phyloP scores from a whole-genome alignment of 2,797 vertebrate genomes.

The Hyperoplus immaculatus region DNA sequence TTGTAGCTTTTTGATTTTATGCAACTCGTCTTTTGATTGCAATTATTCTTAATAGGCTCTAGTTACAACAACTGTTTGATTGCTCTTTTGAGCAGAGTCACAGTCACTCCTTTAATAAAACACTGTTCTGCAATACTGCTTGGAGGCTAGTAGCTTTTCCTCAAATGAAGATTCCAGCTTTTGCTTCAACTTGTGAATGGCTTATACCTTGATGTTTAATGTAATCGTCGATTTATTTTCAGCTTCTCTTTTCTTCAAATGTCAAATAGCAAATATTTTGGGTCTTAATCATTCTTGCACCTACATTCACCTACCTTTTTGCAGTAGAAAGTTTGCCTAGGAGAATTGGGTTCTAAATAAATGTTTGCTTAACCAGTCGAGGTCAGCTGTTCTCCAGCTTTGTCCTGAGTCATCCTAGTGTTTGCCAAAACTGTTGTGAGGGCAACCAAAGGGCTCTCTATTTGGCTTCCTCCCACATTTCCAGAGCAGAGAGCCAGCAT shows the following conservation, averaged over 20 bases:
- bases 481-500: conserved; percentile 9
- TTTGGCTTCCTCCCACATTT: conserved; percentile 43
- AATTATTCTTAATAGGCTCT: neutral
- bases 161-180: conserved; percentile 8
- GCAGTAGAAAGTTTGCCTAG: conserved; percentile 15
- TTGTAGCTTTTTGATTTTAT: neutral
- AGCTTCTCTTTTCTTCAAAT: conserved; percentile 3
- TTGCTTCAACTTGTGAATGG: neutral
- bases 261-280: conserved; percentile 10
- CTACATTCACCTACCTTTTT: conserved; percentile 28
- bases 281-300: conserved; percentile 2
- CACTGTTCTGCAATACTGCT: neutral
- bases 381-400: conserved; percentile 38
- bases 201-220: neutral
- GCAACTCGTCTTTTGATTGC: conserved; percentile 1
- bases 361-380: conserved; percentile 43
- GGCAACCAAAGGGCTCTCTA: conserved; percentile 40
- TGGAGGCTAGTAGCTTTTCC: conserved; percentile 1
- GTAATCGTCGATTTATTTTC: neutral
- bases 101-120: neutral
- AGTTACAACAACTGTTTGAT: conserved; percentile 4
- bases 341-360: conserved; percentile 32
- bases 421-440: conserved; percentile 58
- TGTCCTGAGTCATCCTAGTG: conserved; percentile 42
- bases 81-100: conserved; percentile 3